Evolutionary conservation across 2,113 vertebrate species (phyloP), one percentile per base, ranked within the genome.

Genomic region (Oreochromis aureus): DNA sequence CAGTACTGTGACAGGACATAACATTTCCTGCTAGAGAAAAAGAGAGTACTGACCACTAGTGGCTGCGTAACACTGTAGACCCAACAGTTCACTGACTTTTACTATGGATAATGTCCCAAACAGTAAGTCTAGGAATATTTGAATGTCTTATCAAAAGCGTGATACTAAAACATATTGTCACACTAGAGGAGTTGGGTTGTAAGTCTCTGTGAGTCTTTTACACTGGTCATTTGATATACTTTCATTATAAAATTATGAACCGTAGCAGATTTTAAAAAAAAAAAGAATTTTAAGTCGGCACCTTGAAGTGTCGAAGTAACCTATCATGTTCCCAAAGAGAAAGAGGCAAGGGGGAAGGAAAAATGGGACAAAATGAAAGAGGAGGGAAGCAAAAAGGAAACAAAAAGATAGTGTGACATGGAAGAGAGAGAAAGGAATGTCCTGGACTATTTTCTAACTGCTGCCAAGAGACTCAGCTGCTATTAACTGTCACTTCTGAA

Each of bases 401-500:
- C 3, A 48, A n/a, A 80, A 51, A 56, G 76, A 83, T 7, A 55
- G 30, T 7, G 39, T 81, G 66, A 86, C 80, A 34, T 55, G 27
- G n/a, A 12, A 80, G 55, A 59, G 30, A 91, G 80, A 34, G 51
- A 24, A 9, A 41, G 53, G 84, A 69, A 89, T 56, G 80, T 88
- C 59, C 78, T 19, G 10, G 34, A 69, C 80, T 89, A 24, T 83
- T 79, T 63, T 82, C 32, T 85, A 53, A 90, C 71, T 59, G 84
- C 78, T 63, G 80, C 41, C 51, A 51, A 54, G 76, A 87, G 63
- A 78, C 79, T 89, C 48, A 2, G 46, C 88, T 87, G 36, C 84
- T 79, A 86, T 88, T 84, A 82, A 56, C 86, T 83, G 84, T 87
- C 86, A 89, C 86, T 80, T 80, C 10, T 82, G 54, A 83, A 66